These are phyloP conservation scores for Sinocyclocheilus anshuiensis DNA, from an alignment of 2,113 vertebrate genomes.

Conservation along the genomic window DNA sequence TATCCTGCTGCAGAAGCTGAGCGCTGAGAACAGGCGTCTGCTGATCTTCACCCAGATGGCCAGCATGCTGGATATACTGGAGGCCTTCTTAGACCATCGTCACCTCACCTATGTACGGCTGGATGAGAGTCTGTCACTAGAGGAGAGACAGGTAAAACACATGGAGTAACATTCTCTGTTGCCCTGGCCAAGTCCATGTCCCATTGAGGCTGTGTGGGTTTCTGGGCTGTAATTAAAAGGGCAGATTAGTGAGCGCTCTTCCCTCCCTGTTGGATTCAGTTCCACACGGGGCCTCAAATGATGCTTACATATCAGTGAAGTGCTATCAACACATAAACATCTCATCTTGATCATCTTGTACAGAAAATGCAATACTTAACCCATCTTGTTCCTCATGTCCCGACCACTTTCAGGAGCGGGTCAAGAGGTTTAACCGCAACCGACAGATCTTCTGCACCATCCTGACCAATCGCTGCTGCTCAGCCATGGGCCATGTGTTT, in stretches of 20 bases:
- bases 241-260: constrained; percentile 55
- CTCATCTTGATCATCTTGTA: neutral
- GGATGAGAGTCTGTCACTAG: constrained; percentile 87
- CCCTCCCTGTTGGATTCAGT: constrained; percentile 57
- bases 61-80: constrained; percentile 87
- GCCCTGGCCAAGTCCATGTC: constrained; percentile 40
- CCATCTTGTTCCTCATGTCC: neutral
- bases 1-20: constrained; percentile 88
- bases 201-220: constrained; percentile 41
- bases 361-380: neutral
- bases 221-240: constrained; percentile 55
- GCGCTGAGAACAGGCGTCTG: constrained; percentile 87
- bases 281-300: constrained; percentile 54
- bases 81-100: constrained; percentile 83
- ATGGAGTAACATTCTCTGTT: neutral
- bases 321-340: neutral
- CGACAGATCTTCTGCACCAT: constrained; percentile 89
- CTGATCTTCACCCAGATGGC: constrained; percentile 88
- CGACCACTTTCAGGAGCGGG: constrained; percentile 76
- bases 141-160: constrained; percentile 84
- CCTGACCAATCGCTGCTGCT: constrained; percentile 89
- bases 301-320: constrained; percentile 41
- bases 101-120: constrained; percentile 89
- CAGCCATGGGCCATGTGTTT: constrained; percentile 82
- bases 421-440: constrained; percentile 88